phyloP scores from a whole-genome alignment of 2,113 vertebrate species.

The Apteryx owenii region DNA sequence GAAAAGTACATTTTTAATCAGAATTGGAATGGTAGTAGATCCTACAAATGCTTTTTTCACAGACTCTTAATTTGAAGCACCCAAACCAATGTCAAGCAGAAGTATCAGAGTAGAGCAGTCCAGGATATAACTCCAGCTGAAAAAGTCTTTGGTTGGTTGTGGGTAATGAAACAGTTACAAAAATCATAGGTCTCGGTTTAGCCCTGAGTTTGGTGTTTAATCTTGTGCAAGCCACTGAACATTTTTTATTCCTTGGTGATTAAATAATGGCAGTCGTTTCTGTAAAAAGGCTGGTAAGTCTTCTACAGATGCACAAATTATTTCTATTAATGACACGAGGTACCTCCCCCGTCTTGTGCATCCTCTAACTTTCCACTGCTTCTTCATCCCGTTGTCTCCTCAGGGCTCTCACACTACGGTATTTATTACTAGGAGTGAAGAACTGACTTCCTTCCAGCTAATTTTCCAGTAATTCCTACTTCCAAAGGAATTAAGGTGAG shows the following conservation, averaged over 20 bases:
- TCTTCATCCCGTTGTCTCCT: slow-evolving; percentile 5
- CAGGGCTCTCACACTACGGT: neutral
- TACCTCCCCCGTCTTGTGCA: neutral
- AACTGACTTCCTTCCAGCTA: neutral
- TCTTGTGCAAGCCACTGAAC: neutral
- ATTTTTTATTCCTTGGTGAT: neutral
- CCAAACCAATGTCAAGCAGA: neutral
- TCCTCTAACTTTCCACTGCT: neutral
- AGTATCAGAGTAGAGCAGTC: neutral
- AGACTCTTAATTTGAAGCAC: neutral
- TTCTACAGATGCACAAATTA: neutral
- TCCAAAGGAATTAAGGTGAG: slow-evolving; percentile 28
- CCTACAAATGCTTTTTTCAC: neutral
- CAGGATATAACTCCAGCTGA: neutral
- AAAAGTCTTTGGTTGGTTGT: neutral
- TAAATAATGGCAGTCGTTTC: neutral
- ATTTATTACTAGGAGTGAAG: neutral
- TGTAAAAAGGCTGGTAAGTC: neutral
- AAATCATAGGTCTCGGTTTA: neutral
- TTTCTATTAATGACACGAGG: neutral
- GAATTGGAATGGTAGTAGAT: neutral
- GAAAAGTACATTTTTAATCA: neutral
- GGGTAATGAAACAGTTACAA: neutral
- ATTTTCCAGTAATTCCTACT: neutral
- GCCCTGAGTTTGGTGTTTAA: neutral